Percentiles rank a stretch among this genome's conserved stretches.
Evolutionary conservation across 2,797 vertebrate species (phyloP).

Genomic region (Varecia variegata): DNA sequence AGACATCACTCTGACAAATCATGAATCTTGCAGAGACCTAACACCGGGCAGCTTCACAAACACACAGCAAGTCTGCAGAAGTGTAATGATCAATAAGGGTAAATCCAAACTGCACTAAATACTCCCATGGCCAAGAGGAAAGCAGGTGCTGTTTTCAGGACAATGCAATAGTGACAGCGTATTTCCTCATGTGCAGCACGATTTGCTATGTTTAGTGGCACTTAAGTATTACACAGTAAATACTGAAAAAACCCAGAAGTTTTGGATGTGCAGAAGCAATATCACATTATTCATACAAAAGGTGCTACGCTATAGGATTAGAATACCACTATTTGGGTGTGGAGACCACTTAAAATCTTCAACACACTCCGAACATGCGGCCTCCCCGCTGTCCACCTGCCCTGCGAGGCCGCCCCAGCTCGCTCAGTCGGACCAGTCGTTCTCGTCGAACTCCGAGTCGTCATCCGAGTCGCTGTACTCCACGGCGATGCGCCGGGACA

Average conservation of each 20-base stretch:
- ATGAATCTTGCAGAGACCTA: conserved; percentile 62
- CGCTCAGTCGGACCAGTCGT: conserved; percentile 97
- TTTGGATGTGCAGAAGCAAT: conserved; percentile 82
- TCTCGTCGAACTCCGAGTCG: conserved; percentile 96
- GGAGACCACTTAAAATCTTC: conserved; percentile 27
- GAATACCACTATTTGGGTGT: conserved; percentile 66
- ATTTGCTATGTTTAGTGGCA: conserved; percentile 84
- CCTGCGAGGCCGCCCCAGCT: not conserved
- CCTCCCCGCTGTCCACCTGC: not conserved
- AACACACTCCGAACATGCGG: not conserved
- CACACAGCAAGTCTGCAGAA: conserved; percentile 58
- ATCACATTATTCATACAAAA: conserved; percentile 81
- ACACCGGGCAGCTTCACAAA: conserved; percentile 78
- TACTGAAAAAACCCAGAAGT: conserved; percentile 83
- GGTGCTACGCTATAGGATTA: conserved; percentile 82
- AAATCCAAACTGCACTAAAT: conserved; percentile 75
- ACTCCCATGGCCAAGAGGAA: conserved; percentile 70
- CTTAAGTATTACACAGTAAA: conserved; percentile 84
- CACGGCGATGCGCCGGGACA: conserved; percentile 95
- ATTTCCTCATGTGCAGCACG: conserved; percentile 75
- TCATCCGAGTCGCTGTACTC: conserved; percentile 98
- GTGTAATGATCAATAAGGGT: conserved; percentile 47
- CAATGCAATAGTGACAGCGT: conserved; percentile 79
- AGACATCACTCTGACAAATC: conserved; percentile 38
- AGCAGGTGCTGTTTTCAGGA: conserved; percentile 79